Evolutionary conservation across 2,888 invertebrate species (phyloP), one percentile per base, ranked within the genome.

Genomic region (Chamaedrilus cognettii): DNA sequence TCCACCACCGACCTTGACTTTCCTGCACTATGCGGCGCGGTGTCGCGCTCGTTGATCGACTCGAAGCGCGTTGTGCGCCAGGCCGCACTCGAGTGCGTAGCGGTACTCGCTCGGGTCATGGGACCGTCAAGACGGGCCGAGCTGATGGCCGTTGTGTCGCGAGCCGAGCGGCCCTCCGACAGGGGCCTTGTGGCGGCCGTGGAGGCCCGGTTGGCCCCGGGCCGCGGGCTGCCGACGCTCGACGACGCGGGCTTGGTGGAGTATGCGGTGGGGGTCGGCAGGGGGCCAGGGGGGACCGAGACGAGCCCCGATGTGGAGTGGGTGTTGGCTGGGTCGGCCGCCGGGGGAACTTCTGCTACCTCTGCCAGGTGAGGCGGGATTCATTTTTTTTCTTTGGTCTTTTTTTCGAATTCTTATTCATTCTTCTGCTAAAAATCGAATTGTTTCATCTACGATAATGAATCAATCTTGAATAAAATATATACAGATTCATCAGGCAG

Each of bases 1-100:
- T 92, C 92, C 1, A 90, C 91, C 77, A 89, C 89, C 60, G 90
- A 91, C 74, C 89, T 91, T 78, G 89, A 90, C 74, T 78, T 86
- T 71, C 77, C 80, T 3, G 76, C 76, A 7, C 77, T 86, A 79
- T 87, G 81, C 75, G 80, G 83, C 70, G 77, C 81, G 66, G 81
- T 86, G 28, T 84, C 84, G 62, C 86, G 84, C 34, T 77, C 85
- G 55, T 77, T 87, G 55, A 82, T 83, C 58, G 89, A 89, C 78
- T 88, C 87, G 74, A 92, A 90, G 76, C 88, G 89, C 80, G 88
- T 88, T 76, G 94, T 90, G 71, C 88, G 88, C 77, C 94, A 88
- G 85, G 94, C 88, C 70, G 91, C 88, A 65, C 87, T 94, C 64
- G 93, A 94, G 81, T 89, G 91, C 35, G 84, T 93, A 58, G 91